These are phyloP conservation scores for Drosophila yakuba DNA, from an alignment of 1,140 invertebrate genomes.

Conservation along the genomic window DNA sequence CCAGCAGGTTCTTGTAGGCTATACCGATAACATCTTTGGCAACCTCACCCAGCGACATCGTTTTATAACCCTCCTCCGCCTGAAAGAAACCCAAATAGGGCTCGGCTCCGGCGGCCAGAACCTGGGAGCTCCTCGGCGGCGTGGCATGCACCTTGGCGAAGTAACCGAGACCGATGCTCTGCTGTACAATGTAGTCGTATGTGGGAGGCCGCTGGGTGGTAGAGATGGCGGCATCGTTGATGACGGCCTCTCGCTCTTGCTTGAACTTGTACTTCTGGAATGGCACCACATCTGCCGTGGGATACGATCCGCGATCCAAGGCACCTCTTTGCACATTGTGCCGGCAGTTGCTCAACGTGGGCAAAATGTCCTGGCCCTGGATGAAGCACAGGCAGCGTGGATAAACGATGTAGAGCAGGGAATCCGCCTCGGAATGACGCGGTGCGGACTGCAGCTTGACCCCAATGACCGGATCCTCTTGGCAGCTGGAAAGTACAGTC, in stretches of 20 bases:
- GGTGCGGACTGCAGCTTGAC: slow-evolving; percentile 93
- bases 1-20: slow-evolving; percentile 86
- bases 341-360: slow-evolving; percentile 59
- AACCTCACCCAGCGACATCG: slow-evolving; percentile 91
- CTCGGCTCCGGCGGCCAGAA: slow-evolving; percentile 91
- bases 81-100: slow-evolving; percentile 96
- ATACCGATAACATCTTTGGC: slow-evolving; percentile 95
- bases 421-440: slow-evolving; percentile 89
- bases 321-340: slow-evolving; percentile 69
- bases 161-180: slow-evolving; percentile 70
- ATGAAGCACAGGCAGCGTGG: slow-evolving; percentile 91
- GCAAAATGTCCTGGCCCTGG: slow-evolving; percentile 93
- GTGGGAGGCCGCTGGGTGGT: slow-evolving; percentile 90
- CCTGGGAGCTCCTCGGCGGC: slow-evolving; percentile 91
- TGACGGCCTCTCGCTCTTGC: slow-evolving; percentile 89
- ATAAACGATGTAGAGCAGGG: slow-evolving; percentile 90
- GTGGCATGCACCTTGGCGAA: slow-evolving; percentile 88
- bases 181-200: slow-evolving; percentile 94
- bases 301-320: slow-evolving; percentile 41
- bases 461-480: slow-evolving; percentile 91
- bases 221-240: slow-evolving; percentile 91
- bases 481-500: slow-evolving; percentile 85
- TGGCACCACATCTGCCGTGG: slow-evolving; percentile 77
- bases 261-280: slow-evolving; percentile 94
- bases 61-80: slow-evolving; percentile 92